phyloP scores from a whole-genome alignment of 2,888 invertebrate genomes.

The Lucinisca nassula region DNA sequence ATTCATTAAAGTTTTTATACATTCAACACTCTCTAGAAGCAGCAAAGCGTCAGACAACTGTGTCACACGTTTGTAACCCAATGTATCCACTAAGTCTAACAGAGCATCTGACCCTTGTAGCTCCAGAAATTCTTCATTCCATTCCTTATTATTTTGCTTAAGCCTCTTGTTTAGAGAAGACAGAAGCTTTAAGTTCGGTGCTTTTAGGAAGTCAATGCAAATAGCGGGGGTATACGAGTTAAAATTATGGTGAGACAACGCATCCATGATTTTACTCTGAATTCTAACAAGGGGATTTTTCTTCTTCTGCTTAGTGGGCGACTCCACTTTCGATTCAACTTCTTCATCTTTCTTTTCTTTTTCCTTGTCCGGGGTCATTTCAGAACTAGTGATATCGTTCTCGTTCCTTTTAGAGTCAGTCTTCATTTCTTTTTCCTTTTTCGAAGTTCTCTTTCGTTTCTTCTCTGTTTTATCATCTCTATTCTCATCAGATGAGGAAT shows the following conservation, averaged over 20 bases:
- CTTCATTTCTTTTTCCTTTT: constrained; percentile 32
- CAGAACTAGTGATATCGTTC: too few species aligned
- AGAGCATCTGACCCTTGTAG: constrained; percentile 81
- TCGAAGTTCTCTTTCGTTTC: constrained; percentile 17
- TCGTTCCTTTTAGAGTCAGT: neutral
- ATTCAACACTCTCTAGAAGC: constrained; percentile 86
- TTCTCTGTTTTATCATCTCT: neutral
- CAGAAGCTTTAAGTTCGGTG: constrained; percentile 78
- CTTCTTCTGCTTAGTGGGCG: neutral
- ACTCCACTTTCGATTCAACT: neutral
- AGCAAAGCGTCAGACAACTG: constrained; percentile 85
- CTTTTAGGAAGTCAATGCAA: constrained; percentile 76
- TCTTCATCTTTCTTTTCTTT: neutral
- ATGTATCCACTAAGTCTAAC: constrained; percentile 82
- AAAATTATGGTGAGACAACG: constrained; percentile 76
- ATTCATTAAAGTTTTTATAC: constrained; percentile 91
- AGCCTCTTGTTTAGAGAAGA: constrained; percentile 83
- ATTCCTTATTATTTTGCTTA: constrained; percentile 76
- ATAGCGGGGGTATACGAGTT: constrained; percentile 81
- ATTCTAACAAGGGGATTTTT: constrained; percentile 50
- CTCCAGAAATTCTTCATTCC: constrained; percentile 86
- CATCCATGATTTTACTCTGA: constrained; percentile 73
- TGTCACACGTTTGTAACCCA: constrained; percentile 82
- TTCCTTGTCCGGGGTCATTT: too few species aligned
- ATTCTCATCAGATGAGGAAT: neutral